These are phyloP conservation scores for Sycobia sp. DNA, from an alignment of 1,140 invertebrate species.

Conservation along the genomic window DNA sequence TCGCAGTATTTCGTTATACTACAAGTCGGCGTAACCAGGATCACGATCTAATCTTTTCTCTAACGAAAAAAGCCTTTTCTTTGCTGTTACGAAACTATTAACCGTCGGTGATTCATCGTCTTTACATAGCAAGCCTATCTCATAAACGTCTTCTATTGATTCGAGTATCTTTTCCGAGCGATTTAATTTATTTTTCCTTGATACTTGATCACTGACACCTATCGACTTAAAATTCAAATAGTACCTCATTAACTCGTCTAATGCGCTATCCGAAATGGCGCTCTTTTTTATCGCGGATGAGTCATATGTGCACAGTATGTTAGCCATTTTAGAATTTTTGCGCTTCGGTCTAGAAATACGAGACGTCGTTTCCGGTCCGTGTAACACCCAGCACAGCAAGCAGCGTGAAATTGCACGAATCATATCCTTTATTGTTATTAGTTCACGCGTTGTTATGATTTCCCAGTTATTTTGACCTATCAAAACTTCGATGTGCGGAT, in stretches of 20 bases:
- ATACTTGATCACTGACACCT: not conserved
- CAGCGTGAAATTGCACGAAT: not conserved
- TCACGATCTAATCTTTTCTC: not conserved
- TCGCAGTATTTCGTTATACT: not conserved
- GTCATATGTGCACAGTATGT: too few relatives aligned
- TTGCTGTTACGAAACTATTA: not conserved
- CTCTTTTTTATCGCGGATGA: too few relatives aligned
- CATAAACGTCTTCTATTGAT: not conserved
- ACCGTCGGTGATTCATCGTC: not conserved
- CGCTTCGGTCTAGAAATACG: not conserved
- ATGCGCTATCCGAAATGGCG: not conserved
- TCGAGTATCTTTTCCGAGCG: too few relatives aligned
- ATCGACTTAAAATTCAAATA: not conserved
- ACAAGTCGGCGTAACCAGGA: not conserved
- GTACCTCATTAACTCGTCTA: not conserved
- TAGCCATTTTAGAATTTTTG: not conserved
- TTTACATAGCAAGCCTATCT: not conserved
- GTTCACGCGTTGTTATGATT: not conserved
- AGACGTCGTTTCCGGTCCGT: not conserved
- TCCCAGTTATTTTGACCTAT: slow-evolving; percentile 15
- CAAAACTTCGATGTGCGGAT: too few relatives aligned
- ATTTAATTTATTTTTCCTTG: too few relatives aligned
- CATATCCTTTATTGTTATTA: too few relatives aligned
- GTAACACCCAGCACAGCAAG: not conserved
- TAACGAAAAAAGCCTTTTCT: not conserved